Percentiles rank a stretch among this genome's conserved stretches.
phyloP scores from a whole-genome alignment of 2,888 invertebrate species.

The Pachymerium ferrugineum region DNA sequence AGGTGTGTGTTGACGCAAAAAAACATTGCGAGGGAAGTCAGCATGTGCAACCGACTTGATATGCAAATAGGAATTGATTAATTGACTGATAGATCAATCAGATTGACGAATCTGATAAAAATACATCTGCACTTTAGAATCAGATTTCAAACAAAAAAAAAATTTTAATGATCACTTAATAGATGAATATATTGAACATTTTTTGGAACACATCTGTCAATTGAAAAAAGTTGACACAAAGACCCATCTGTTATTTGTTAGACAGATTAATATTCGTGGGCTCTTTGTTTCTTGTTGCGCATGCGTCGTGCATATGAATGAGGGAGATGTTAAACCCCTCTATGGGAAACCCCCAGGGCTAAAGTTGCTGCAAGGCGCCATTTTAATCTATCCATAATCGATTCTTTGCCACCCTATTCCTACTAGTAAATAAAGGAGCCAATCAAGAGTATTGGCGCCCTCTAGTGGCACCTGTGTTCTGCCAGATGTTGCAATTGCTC shows the following conservation, averaged over 20 bases:
- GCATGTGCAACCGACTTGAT: neutral
- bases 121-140: neutral
- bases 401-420: constrained; percentile 3
- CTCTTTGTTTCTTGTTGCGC: neutral
- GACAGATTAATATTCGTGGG: neutral
- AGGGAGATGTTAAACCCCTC: too few relatives aligned
- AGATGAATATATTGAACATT: neutral
- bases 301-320: neutral
- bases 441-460: neutral
- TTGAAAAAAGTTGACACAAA: neutral
- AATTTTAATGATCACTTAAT: neutral
- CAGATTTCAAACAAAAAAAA: neutral
- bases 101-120: neutral
- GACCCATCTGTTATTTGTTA: neutral
- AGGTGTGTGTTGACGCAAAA: neutral
- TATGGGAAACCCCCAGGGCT: neutral
- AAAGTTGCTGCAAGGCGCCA: neutral
- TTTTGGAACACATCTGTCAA: neutral
- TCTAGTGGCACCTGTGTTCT: neutral
- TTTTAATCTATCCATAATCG: constrained; percentile 15
- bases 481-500: neutral
- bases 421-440: constrained; percentile 5
- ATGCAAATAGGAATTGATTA: neutral
- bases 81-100: neutral
- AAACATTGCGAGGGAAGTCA: neutral